Evolutionary conservation across 2,888 invertebrate species (phyloP), one percentile per base, ranked within the genome.

Genomic region (Clunio marinus): DNA sequence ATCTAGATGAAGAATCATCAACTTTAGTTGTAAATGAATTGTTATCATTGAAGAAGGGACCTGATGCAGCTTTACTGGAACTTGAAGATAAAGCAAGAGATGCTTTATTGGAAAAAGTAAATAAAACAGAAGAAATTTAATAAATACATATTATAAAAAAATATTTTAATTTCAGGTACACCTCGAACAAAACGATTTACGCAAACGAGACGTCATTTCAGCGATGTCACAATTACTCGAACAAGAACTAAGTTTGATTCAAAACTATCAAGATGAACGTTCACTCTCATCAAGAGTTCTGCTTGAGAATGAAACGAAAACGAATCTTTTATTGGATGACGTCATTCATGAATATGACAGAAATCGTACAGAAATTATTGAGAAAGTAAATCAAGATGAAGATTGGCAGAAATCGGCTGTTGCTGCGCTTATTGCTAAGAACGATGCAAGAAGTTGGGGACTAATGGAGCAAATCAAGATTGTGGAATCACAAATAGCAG

Each of bases 381-480:
- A 81, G 58, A 83, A 83, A 73, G 78, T 90, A 68, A 80, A 85
- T 72, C 83, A 85, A 74, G 87, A 89, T 74, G 86, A 85, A 74
- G 86, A 86, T 72, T 75, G 89, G 67, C 90, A 90, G 75, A 87
- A 86, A 76, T 86, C 84, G 3, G 85, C 88, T 7, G 88, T 91
- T 2, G 85, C 86, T 25, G 84, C 87, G 13, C 78, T 90, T 57
- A 78, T 90, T 70, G 88, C 88, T 77, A 83, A 85, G 74, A 86
- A 87, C 70, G 90, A 90, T 78, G 84, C 88, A 5, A 84, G 86
- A 73, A 86, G 85, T 71, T 89, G 89, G 88, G 87, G 88, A 73
- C 80, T 90, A 25, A 83, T 88, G 72, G 88, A 89, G 75, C 89
- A 89, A 81, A 86, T 90, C 71, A 82, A 84, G 72, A 78, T 89